phyloP scores from a whole-genome alignment of 2,113 vertebrate genomes.

The Brachyistius frenatus region DNA sequence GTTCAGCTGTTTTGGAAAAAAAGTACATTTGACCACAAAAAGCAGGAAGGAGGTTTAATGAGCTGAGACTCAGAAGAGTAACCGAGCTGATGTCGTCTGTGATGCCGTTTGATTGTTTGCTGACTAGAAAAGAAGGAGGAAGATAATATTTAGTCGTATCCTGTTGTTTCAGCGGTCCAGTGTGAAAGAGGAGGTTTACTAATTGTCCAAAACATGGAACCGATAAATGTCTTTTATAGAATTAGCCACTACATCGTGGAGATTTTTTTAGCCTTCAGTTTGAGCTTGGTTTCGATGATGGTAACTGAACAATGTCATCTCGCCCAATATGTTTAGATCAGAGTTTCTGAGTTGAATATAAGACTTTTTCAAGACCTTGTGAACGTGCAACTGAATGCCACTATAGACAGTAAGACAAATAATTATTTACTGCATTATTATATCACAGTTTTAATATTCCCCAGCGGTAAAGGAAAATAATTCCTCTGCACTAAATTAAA shows the following conservation, averaged over 20 bases:
- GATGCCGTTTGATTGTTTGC: background rate
- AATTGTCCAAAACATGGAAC: background rate
- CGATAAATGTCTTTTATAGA: too few relatives aligned
- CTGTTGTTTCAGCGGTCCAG: background rate
- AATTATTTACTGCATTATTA: background rate
- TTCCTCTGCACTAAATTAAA: background rate
- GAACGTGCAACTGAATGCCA: background rate
- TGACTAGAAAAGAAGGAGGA: constrained; percentile 5
- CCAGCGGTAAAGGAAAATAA: background rate
- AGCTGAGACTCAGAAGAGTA: background rate
- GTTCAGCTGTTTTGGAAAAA: background rate
- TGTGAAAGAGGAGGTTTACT: background rate
- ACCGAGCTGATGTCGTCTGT: background rate
- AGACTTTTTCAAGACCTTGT: background rate
- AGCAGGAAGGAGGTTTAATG: constrained; percentile 14
- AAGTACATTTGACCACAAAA: constrained; percentile 8
- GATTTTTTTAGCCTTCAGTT: too few relatives aligned
- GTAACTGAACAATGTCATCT: too few relatives aligned
- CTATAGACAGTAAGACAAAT: background rate
- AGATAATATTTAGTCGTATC: background rate
- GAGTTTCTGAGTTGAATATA: background rate
- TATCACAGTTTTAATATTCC: background rate
- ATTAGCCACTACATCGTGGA: background rate
- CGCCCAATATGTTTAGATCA: background rate
- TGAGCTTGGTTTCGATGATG: too few relatives aligned